A percentile compares a stretch with the other conserved stretches of the same genome.
These are phyloP conservation scores for Diarsia mendica DNA, from an alignment of 2,888 invertebrate species.

Conservation along the genomic window DNA sequence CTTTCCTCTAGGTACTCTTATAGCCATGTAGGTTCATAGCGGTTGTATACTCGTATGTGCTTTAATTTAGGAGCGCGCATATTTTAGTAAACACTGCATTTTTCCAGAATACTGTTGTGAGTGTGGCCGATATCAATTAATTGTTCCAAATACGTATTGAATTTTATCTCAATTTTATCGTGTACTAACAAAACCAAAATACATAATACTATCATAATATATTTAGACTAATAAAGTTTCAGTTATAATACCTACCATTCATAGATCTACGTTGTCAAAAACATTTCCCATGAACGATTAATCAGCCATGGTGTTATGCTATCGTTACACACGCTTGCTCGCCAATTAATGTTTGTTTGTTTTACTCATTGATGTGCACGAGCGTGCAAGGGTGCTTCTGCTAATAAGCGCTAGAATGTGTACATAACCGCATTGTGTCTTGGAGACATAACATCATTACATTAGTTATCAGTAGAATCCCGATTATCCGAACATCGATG, in stretches of 20 bases:
- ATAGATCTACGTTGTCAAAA: not conserved
- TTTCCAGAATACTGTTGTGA: not conserved
- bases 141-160: not conserved
- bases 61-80: no score
- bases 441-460: not conserved
- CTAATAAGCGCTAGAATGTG: no score
- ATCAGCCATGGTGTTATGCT: not conserved
- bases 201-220: not conserved
- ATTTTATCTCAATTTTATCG: not conserved
- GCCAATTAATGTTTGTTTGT: no score
- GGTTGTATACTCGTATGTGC: no score
- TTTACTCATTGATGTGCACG: no score
- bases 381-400: not conserved
- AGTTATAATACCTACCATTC: not conserved
- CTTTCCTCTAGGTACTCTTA: no score
- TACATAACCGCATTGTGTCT: not conserved
- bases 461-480: slow-evolving; percentile 23
- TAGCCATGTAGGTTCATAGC: no score
- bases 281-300: not conserved
- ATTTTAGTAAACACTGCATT: no score
- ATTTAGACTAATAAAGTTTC: not conserved
- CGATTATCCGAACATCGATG: slow-evolving; percentile 39
- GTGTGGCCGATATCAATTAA: not conserved
- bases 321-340: no score
- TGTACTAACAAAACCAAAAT: not conserved